Evolutionary conservation across 2,888 invertebrate species (phyloP).

Genomic region (Gibbula magus): DNA sequence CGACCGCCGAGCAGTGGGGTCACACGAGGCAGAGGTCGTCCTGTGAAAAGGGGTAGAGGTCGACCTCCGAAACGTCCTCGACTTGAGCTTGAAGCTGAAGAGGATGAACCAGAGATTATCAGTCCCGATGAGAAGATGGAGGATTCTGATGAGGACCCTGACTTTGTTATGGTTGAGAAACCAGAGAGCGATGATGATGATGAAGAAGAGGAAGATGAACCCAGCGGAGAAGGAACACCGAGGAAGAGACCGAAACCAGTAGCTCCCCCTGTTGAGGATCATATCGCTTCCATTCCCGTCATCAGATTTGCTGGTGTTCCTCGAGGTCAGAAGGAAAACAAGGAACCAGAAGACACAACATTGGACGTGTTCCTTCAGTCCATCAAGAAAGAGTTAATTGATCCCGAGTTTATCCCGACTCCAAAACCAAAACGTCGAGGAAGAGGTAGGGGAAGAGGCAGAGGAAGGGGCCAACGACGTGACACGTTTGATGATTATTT

Average conservation of each 20-base stretch:
- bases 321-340: background rate
- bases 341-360: background rate
- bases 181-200: background rate
- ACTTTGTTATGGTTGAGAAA: background rate
- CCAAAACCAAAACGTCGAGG: background rate
- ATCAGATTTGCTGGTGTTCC: constrained; percentile 7
- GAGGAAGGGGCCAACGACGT: background rate
- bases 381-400: background rate
- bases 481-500: background rate
- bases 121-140: background rate
- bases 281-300: constrained; percentile 19
- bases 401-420: background rate
- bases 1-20: background rate
- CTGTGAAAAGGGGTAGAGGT: background rate
- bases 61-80: background rate
- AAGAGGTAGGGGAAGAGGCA: constrained; percentile 4
- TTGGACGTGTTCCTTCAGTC: background rate
- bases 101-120: background rate
- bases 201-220: background rate
- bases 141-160: constrained; percentile 17
- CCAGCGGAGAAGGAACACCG: background rate
- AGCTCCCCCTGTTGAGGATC: background rate
- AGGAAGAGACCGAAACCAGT: background rate
- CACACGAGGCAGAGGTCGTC: background rate
- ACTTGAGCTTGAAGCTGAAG: background rate